A percentile compares a stretch with the other conserved stretches of the same genome.
These are phyloP conservation scores for Neria commutata DNA, from an alignment of 2,888 invertebrate species.

Conservation along the genomic window DNA sequence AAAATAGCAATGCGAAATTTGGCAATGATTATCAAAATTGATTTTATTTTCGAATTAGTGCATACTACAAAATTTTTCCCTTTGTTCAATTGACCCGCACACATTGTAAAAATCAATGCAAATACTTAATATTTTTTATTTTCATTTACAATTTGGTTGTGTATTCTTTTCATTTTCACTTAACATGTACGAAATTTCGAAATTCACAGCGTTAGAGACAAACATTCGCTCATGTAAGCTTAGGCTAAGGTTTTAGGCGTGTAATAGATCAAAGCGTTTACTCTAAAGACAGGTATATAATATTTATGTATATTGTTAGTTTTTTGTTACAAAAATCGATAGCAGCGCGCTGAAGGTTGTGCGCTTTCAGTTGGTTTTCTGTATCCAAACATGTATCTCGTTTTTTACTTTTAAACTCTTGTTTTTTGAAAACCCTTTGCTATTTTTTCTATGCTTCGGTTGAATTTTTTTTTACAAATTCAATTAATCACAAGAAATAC, in stretches of 20 bases:
- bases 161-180: no score
- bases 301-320: no score
- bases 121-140: neutral
- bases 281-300: no score
- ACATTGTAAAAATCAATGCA: neutral
- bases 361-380: neutral
- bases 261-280: no score
- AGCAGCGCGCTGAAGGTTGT: no score
- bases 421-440: neutral
- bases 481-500: conserved; percentile 13
- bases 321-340: no score
- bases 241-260: no score
- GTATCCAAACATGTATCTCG: neutral
- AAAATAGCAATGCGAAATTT: conserved; percentile 2
- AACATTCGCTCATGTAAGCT: no score
- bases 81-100: neutral
- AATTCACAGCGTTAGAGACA: no score
- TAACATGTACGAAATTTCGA: no score
- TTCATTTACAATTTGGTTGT: neutral
- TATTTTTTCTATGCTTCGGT: no score
- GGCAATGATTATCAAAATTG: conserved; percentile 15
- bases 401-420: neutral
- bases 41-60: neutral
- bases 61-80: neutral
- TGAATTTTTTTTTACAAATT: neutral